phyloP scores from a whole-genome alignment of 2,888 invertebrate genomes.

The Coelinius sp. region DNA sequence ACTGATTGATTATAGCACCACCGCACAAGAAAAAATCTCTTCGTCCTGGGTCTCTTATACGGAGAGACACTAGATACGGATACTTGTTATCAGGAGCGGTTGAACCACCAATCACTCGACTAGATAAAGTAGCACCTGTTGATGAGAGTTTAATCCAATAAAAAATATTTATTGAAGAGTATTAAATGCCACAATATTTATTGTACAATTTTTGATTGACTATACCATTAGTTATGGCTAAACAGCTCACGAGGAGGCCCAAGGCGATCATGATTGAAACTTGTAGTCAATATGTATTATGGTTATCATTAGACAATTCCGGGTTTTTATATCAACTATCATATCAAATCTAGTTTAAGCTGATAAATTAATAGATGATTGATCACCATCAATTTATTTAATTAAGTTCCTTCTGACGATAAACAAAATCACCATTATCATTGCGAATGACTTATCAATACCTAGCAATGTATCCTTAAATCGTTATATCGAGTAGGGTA shows the following conservation, averaged over 20 bases:
- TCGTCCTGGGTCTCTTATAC: conserved; percentile 39
- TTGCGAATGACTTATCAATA: too few relatives aligned
- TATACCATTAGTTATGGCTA: not conserved
- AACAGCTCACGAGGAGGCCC: not conserved
- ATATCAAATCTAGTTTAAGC: not conserved
- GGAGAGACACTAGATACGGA: conserved; percentile 56
- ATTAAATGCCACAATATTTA: not conserved
- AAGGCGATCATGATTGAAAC: not conserved
- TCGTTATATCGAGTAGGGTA: too few relatives aligned
- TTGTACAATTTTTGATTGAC: too few relatives aligned
- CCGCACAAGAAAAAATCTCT: conserved; percentile 56
- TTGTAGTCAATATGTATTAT: not conserved
- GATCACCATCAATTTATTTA: too few relatives aligned
- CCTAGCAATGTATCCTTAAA: too few relatives aligned
- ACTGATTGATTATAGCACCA: conserved; percentile 48
- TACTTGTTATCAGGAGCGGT: conserved; percentile 17
- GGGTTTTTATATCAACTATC: not conserved
- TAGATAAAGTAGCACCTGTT: not conserved
- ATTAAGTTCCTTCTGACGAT: too few relatives aligned
- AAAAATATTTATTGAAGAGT: not conserved
- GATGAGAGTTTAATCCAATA: too few relatives aligned
- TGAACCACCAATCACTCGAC: not conserved
- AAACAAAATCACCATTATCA: too few relatives aligned
- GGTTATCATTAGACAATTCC: not conserved
- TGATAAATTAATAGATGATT: not conserved